Base-by-base conservation (phyloP, 2,113 vertebrate genomes). In the Aldabrachelys gigantea region DNA sequence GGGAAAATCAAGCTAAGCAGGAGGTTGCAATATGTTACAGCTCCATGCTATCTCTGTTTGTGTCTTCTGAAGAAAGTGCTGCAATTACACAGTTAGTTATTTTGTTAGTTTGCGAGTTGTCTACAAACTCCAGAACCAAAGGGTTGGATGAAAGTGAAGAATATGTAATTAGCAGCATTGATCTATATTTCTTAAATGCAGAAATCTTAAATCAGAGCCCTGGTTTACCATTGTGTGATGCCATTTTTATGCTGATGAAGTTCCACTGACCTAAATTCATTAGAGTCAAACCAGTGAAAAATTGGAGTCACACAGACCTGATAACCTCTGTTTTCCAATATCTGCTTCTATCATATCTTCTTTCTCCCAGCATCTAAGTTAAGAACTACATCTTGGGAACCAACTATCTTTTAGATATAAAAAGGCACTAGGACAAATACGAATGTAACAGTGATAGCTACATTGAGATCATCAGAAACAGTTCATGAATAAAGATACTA, bases 11-110 rank as follows among this genome's bases (percentile, higher is more conserved):
- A 82, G 84, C 92, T 82, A 92, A 91, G 8, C 56, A 72, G 0
- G 0, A 92, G 62, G 69, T 94, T 93, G 96, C 94, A 94, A 92
- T 57, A 53, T 86, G 44, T 25, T 83, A 94, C 59, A 95, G 52
- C 2, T 76, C 57, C 47, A 83, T 84, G 79, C 75, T 90, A 84
- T 90, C 62, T 84, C 38, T 82, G 19, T 56, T 86, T 92, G 41
- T 52, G 38, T 88, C 47, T 92, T 93, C 79, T 89, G 25, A 86
- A 79, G 82, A 92, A 88, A 75, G 25, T 52, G 87, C 75, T 80
- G 25, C 47, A 87, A 31, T 78, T 53, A 82, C 25, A 84, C 69
- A 94, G 35, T 22, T 79, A 85, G 79, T 59, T 87, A 59, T 95
- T 80, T 54, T 93, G 19, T 87, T 93, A 85, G 57, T 92, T 49